Percentiles rank a stretch among this genome's conserved stretches.
These are phyloP conservation scores for Sphaerodactylus townsendi DNA, from an alignment of 2,113 vertebrate species.

Conservation along the genomic window DNA sequence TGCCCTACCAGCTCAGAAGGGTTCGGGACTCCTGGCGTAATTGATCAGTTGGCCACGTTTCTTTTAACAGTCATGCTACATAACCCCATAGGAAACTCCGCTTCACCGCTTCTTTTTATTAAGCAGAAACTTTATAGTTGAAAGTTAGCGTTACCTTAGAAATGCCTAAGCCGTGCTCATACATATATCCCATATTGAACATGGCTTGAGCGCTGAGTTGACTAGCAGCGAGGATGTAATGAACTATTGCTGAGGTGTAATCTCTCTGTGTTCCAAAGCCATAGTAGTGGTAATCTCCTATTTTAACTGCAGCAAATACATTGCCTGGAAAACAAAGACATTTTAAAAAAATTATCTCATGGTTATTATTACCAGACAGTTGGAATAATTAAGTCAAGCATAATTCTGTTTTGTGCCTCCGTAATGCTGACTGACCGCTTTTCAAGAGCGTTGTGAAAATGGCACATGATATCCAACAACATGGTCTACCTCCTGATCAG, in stretches of 20 bases:
- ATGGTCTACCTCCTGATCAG: background rate
- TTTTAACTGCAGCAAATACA: conserved; percentile 66
- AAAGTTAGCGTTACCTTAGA: conserved; percentile 54
- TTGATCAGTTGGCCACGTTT: background rate
- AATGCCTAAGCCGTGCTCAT: conserved; percentile 66
- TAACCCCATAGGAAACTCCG: background rate
- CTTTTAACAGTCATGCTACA: background rate
- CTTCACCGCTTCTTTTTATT: background rate
- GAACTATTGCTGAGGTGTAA: conserved; percentile 56
- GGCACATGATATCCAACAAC: background rate
- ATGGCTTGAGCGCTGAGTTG: conserved; percentile 66
- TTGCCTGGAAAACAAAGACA: conserved; percentile 61
- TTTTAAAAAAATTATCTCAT: background rate
- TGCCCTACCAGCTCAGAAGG: too few species aligned
- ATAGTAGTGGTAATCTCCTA: conserved; percentile 69
- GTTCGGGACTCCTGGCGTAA: too few species aligned
- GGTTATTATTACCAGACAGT: background rate
- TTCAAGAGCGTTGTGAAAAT: background rate
- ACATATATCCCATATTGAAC: conserved; percentile 73
- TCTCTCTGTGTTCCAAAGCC: conserved; percentile 65
- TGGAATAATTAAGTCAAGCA: background rate
- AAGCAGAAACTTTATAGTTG: background rate
- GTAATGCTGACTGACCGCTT: background rate
- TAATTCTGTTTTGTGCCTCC: background rate
- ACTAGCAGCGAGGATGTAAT: conserved; percentile 64